A percentile compares a stretch with the other conserved stretches of the same genome.
Evolutionary conservation across 2,888 invertebrate genomes (phyloP).

Genomic region (Aromia moschata): DNA sequence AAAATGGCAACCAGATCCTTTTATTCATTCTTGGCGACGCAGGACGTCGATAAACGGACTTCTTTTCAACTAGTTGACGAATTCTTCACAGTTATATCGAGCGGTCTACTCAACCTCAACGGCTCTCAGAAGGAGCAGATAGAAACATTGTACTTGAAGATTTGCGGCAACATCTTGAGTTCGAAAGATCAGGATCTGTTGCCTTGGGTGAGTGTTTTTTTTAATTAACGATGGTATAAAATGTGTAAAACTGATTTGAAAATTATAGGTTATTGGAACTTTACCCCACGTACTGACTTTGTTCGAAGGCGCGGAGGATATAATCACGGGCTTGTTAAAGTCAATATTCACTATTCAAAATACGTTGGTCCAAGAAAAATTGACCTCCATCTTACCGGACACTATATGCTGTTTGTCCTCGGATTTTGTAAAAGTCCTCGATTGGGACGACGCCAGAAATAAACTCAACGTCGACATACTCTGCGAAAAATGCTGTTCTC

Average conservation of each 20-base stretch:
- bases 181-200: conserved; percentile 31
- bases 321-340: conserved; percentile 39
- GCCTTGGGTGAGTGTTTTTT: conserved; percentile 38
- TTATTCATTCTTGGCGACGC: conserved; percentile 39
- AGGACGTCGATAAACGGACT: conserved; percentile 35
- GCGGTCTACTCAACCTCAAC: conserved; percentile 44
- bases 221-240: not conserved
- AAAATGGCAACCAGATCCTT: conserved; percentile 43
- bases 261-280: conserved; percentile 44
- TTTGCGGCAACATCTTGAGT: conserved; percentile 39
- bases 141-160: conserved; percentile 45
- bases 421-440: conserved; percentile 44
- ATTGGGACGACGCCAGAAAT: conserved; percentile 31
- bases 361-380: conserved; percentile 29
- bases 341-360: conserved; percentile 28
- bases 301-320: conserved; percentile 42
- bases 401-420: conserved; percentile 50
- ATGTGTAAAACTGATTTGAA: no score
- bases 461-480: conserved; percentile 31
- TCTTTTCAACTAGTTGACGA: conserved; percentile 39
- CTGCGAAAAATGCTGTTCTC: conserved; percentile 52
- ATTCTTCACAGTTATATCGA: conserved; percentile 46
- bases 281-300: conserved; percentile 44
- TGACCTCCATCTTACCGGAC: conserved; percentile 43
- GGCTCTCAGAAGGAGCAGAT: conserved; percentile 43